Percentiles rank a stretch among this genome's conserved stretches.
phyloP scores from a whole-genome alignment of 35 echinoderm and acorn worm species.

The Acanthaster planci region DNA sequence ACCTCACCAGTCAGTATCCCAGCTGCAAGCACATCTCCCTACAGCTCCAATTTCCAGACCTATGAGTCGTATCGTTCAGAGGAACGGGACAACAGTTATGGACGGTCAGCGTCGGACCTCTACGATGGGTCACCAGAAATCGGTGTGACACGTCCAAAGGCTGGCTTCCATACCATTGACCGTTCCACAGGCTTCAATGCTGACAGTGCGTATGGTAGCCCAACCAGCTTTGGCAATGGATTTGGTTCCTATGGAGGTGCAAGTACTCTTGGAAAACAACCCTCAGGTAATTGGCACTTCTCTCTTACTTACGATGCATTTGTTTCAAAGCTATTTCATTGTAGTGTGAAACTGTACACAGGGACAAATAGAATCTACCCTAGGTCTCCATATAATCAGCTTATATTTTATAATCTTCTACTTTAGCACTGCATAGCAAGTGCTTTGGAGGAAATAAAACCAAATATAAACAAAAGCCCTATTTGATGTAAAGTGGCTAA shows the following conservation, averaged over 20 bases:
- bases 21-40: neutral
- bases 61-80: slow-evolving; percentile 4
- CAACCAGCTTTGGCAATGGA: neutral
- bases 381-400: too few relatives aligned
- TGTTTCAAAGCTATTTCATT: too few relatives aligned
- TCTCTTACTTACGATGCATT: too few relatives aligned
- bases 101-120: slow-evolving; percentile 10
- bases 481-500: too few relatives aligned
- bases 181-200: neutral
- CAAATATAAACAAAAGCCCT: too few relatives aligned
- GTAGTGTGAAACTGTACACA: too few relatives aligned
- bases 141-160: neutral
- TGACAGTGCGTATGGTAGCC: slow-evolving; percentile 21
- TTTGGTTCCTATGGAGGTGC: neutral
- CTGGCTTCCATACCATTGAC: neutral
- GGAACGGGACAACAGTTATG: neutral
- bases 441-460: too few relatives aligned
- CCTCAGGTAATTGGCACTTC: too few relatives aligned
- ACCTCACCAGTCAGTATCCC: slow-evolving; percentile 43
- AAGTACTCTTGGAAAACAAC: too few relatives aligned
- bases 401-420: too few relatives aligned
- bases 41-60: slow-evolving; percentile 45
- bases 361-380: too few relatives aligned
- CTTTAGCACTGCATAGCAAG: too few relatives aligned
- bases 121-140: neutral